Conservation (phyloP, 2,113 vertebrate species). For the Pyrgilauda ruficollis region DNA sequence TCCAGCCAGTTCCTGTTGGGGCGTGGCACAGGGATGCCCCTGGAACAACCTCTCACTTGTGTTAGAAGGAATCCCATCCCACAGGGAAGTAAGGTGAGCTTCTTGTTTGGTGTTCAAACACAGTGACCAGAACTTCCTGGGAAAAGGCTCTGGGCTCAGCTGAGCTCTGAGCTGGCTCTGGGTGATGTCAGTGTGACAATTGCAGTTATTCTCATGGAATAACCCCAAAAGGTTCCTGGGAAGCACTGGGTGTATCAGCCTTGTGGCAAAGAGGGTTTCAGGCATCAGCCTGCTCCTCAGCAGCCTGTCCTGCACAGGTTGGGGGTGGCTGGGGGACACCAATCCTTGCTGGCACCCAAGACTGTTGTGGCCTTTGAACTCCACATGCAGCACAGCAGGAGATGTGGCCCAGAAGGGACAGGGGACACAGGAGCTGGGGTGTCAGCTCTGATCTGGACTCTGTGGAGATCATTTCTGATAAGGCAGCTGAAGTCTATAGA, state of each 20-base stretch:
- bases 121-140: neutral
- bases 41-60: neutral
- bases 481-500: neutral
- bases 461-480: neutral
- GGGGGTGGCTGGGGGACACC: neutral
- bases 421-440: neutral
- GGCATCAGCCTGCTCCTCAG: neutral
- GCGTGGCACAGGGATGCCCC: neutral
- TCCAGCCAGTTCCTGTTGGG: neutral
- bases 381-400: neutral
- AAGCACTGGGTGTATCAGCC: neutral
- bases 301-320: neutral
- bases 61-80: fast-evolving
- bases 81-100: fast-evolving
- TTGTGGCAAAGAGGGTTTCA: neutral
- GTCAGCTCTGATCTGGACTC: neutral
- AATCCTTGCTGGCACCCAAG: neutral
- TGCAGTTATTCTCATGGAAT: neutral
- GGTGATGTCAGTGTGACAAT: neutral
- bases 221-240: neutral
- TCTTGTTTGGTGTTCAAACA: neutral
- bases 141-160: neutral
- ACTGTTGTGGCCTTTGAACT: neutral
- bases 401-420: neutral
- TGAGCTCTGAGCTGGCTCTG: neutral